Conservation (phyloP, 2,113 vertebrate species). For the Galemys pyrenaicus region DNA sequence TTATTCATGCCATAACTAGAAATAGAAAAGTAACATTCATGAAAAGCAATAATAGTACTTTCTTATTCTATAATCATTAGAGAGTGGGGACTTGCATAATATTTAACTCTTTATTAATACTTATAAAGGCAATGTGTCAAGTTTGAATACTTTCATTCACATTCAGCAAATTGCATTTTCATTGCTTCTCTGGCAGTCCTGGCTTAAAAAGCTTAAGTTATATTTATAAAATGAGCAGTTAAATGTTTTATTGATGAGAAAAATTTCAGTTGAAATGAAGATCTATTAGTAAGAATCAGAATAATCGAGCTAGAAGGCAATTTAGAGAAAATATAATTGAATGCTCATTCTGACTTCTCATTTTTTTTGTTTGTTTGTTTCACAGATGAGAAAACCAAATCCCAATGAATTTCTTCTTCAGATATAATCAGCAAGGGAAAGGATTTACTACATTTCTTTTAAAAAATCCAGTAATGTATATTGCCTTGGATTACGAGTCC, state of each 20-base stretch:
- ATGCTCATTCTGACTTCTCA: not conserved
- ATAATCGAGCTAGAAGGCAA: not conserved
- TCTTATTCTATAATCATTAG: not conserved
- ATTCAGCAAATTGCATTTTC: constrained; percentile 52
- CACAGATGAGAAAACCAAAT: constrained; percentile 57
- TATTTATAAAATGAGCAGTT: constrained; percentile 60
- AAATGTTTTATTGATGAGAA: constrained; percentile 54
- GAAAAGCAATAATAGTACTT: constrained; percentile 24
- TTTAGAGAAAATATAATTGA: not conserved
- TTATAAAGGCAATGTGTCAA: constrained; percentile 49
- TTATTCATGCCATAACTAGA: constrained; percentile 5
- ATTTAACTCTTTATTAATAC: constrained; percentile 56
- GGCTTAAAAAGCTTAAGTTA: constrained; percentile 20
- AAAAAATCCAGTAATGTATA: not conserved
- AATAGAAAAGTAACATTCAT: constrained; percentile 12
- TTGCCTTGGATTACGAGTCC: not conserved
- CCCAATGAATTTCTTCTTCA: not conserved
- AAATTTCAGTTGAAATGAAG: constrained; percentile 43
- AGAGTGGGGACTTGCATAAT: not conserved
- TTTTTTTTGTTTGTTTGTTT: not conserved
- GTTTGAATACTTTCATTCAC: constrained; percentile 30
- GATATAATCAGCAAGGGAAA: not conserved
- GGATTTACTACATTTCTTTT: not conserved
- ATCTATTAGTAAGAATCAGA: not conserved
- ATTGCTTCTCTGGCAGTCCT: not conserved